Conservation (phyloP, 2,888 invertebrate genomes). For the Diaphora mendica region DNA sequence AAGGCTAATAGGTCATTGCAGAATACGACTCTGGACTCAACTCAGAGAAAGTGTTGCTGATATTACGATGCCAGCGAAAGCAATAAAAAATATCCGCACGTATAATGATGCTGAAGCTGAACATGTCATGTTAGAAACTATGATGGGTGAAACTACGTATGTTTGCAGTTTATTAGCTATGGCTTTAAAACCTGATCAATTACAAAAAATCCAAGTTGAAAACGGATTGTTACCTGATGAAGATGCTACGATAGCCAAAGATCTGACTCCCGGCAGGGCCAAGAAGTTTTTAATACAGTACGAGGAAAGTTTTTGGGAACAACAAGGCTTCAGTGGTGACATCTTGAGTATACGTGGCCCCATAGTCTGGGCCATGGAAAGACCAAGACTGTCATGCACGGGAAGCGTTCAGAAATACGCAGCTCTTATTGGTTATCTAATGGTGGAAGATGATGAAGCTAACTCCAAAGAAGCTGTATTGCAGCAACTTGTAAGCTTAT, state of each 20-base stretch:
- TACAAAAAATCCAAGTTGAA: conserved; percentile 69
- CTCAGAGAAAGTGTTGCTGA: conserved; percentile 71
- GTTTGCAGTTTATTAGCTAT: conserved; percentile 77
- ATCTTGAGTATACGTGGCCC: conserved; percentile 79
- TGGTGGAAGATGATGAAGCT: conserved; percentile 48
- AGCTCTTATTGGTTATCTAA: conserved; percentile 71
- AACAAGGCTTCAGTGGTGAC: conserved; percentile 77
- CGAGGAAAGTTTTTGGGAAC: conserved; percentile 73
- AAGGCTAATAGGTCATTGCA: conserved; percentile 74
- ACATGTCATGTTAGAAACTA: conserved; percentile 74
- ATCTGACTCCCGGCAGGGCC: conserved; percentile 64
- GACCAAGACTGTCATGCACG: conserved; percentile 67
- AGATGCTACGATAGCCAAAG: conserved; percentile 51
- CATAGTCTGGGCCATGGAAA: conserved; percentile 81
- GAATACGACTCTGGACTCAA: conserved; percentile 66
- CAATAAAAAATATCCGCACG: conserved; percentile 72
- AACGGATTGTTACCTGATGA: conserved; percentile 63
- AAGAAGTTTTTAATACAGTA: conserved; percentile 76
- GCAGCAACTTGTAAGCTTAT: conserved; percentile 72
- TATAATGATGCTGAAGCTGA: conserved; percentile 58
- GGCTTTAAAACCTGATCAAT: conserved; percentile 78
- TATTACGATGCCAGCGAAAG: conserved; percentile 66
- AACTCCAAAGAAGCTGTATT: conserved; percentile 66
- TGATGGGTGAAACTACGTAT: conserved; percentile 73
- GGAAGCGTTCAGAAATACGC: conserved; percentile 65